A percentile compares a stretch with the other conserved stretches of the same genome.
Conservation (phyloP, 2,888 invertebrate genomes). For the Mongoloraphidia duomilia region DNA sequence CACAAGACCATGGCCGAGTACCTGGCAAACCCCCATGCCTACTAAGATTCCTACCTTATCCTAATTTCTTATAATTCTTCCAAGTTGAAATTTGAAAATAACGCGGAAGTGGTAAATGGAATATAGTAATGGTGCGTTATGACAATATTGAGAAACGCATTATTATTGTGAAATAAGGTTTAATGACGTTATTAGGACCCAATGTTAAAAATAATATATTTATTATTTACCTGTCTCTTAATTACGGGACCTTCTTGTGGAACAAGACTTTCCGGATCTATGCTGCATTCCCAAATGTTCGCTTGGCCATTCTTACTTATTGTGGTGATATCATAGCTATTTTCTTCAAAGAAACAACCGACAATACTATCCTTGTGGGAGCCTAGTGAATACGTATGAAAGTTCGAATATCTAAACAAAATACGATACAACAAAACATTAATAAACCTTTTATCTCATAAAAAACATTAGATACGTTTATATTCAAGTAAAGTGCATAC, state of each 20-base stretch:
- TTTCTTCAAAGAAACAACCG: constrained; percentile 75
- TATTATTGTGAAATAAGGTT: too few species aligned
- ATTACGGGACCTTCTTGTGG: constrained; percentile 33
- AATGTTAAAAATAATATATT: constrained; percentile 14
- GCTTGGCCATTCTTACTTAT: constrained; percentile 73
- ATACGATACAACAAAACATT: not conserved
- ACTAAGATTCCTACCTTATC: too few species aligned
- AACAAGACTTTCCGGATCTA: constrained; percentile 54
- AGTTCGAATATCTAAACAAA: constrained; percentile 40
- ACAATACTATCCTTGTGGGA: constrained; percentile 77
- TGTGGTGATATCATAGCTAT: constrained; percentile 72
- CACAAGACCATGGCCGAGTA: too few species aligned
- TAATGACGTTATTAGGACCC: too few species aligned
- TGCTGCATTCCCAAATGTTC: constrained; percentile 73
- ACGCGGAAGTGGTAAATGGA: too few species aligned
- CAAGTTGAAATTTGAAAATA: too few species aligned
- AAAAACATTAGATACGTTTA: not conserved
- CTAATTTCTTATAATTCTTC: too few species aligned
- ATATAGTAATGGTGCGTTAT: too few species aligned
- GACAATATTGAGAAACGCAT: too few species aligned
- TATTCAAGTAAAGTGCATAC: constrained; percentile 19
- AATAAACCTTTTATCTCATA: too few species aligned
- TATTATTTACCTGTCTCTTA: constrained; percentile 34
- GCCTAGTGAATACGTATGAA: constrained; percentile 61
- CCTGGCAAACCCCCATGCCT: too few species aligned